phyloP scores from a whole-genome alignment of 1,140 invertebrate genomes.

The Hirudo medicinalis region DNA sequence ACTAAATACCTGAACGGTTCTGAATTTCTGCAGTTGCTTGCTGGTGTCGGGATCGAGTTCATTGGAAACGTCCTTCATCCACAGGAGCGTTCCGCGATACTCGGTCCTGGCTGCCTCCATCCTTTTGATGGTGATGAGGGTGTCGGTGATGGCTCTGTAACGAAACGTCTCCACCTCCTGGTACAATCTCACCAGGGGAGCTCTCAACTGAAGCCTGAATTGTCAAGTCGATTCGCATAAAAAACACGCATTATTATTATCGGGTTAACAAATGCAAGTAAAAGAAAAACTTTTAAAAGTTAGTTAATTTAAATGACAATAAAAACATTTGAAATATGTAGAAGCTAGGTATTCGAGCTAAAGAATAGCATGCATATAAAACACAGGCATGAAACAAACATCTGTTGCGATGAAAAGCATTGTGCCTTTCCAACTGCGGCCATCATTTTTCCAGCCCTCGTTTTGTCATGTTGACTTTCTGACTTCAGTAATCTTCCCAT shows the following conservation, averaged over 20 bases:
- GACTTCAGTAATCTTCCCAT: slow-evolving; percentile 89
- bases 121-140: slow-evolving; percentile 67
- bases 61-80: slow-evolving; percentile 96
- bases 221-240: too few species aligned
- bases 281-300: too few species aligned
- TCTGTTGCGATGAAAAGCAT: slow-evolving; percentile 85
- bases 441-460: slow-evolving; percentile 79
- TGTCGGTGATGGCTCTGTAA: slow-evolving; percentile 82
- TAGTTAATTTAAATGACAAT: too few species aligned
- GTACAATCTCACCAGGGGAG: slow-evolving; percentile 74
- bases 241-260: too few species aligned
- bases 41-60: slow-evolving; percentile 92
- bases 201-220: slow-evolving; percentile 37
- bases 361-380: too few species aligned
- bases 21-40: slow-evolving; percentile 84
- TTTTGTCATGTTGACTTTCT: slow-evolving; percentile 77
- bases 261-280: too few species aligned
- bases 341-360: too few species aligned
- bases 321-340: too few species aligned
- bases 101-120: slow-evolving; percentile 94
- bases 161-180: slow-evolving; percentile 94
- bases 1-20: slow-evolving; percentile 54
- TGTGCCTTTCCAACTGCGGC: slow-evolving; percentile 80
- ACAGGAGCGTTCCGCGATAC: slow-evolving; percentile 80
- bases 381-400: slow-evolving; percentile 26